These are phyloP conservation scores for Furnarius figulus DNA, from an alignment of 2,113 vertebrate genomes.

Conservation along the genomic window DNA sequence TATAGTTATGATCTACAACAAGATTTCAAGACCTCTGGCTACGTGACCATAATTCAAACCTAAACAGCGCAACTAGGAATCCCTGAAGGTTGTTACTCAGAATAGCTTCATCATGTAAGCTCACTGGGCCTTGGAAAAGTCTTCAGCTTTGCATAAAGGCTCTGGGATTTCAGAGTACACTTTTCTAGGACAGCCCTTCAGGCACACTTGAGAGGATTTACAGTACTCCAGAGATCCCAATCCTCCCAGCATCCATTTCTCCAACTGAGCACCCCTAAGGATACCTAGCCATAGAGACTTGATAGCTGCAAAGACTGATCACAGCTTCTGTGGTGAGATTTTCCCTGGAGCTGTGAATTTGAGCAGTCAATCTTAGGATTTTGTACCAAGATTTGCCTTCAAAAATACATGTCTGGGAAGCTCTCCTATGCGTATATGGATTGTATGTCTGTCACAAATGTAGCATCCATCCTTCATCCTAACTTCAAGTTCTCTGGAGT, in stretches of 20 bases:
- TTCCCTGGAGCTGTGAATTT: background rate
- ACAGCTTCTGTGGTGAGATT: background rate
- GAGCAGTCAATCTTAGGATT: background rate
- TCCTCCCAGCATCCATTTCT: background rate
- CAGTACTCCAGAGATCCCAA: background rate
- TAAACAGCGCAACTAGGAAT: background rate
- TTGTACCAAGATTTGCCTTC: background rate
- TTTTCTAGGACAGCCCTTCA: background rate
- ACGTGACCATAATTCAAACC: background rate
- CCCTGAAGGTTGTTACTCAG: background rate
- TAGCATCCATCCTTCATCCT: background rate
- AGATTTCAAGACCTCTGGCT: background rate
- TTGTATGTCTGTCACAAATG: background rate
- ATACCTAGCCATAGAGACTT: background rate
- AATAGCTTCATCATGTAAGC: background rate
- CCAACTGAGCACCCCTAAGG: rapidly evolving
- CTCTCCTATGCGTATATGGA: background rate
- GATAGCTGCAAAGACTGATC: background rate
- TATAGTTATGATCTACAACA: background rate
- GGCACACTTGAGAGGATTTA: background rate
- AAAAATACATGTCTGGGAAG: background rate
- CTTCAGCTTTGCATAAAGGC: background rate
- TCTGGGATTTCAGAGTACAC: background rate
- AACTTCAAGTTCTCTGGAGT: background rate
- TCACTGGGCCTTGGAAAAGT: background rate